Evolutionary conservation across 2,113 vertebrate genomes (phyloP).

Genomic region (Amazona guildingii): DNA sequence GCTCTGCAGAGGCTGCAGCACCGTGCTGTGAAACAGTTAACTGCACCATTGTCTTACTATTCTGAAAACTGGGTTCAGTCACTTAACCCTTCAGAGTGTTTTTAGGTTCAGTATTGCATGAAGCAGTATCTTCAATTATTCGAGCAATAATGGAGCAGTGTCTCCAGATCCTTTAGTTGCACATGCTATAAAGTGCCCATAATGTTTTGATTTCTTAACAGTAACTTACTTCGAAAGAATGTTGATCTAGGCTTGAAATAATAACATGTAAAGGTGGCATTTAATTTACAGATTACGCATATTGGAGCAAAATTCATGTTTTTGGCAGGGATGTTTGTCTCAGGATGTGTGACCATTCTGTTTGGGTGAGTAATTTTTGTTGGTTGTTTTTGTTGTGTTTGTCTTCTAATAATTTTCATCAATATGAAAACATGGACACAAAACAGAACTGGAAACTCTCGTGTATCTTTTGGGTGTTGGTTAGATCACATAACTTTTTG

Average conservation of each 20-base stretch:
- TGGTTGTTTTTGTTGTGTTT: not conserved
- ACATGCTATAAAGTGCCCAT: not conserved
- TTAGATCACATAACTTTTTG: not conserved
- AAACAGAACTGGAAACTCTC: not conserved
- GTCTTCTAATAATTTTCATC: not conserved
- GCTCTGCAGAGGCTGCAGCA: not conserved
- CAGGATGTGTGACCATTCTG: slow-evolving; percentile 86
- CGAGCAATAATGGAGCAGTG: not conserved
- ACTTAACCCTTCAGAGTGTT: slow-evolving; percentile 24
- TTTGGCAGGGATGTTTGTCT: slow-evolving; percentile 86
- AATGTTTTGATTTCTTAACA: not conserved
- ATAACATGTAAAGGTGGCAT: not conserved
- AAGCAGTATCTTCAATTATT: not conserved
- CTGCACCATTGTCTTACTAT: not conserved
- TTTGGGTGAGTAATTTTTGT: slow-evolving; percentile 86
- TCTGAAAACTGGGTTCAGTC: slow-evolving; percentile 47
- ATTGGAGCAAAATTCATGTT: slow-evolving; percentile 97
- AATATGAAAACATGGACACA: not conserved
- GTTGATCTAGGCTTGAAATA: not conserved
- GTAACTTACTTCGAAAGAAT: not conserved
- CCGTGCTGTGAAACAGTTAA: not conserved
- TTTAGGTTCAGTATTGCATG: slow-evolving; percentile 1
- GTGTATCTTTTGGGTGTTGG: not conserved
- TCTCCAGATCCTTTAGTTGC: not conserved
- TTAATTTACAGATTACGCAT: slow-evolving; percentile 85